phyloP scores from a whole-genome alignment of 2,888 invertebrate species.

The Apantesis nais region DNA sequence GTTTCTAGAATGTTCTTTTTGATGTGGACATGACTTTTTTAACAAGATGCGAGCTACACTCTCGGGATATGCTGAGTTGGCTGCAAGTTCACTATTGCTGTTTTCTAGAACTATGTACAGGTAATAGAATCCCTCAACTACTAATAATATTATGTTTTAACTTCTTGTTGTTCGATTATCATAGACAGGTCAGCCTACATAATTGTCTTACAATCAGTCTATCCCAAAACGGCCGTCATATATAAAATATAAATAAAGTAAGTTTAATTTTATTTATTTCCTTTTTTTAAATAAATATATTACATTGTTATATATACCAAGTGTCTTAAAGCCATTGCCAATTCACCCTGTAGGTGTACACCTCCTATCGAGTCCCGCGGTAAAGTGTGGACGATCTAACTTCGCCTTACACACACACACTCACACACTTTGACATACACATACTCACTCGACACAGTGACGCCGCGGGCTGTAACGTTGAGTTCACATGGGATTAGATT shows the following conservation, averaged over 20 bases:
- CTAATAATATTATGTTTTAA: neutral
- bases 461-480: slow-evolving; percentile 69
- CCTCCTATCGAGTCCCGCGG: slow-evolving; percentile 82
- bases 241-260: too few relatives aligned
- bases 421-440: slow-evolving; percentile 46
- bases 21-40: neutral
- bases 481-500: slow-evolving; percentile 77
- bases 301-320: neutral
- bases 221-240: too few relatives aligned
- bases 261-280: neutral
- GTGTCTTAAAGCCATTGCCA: slow-evolving; percentile 18
- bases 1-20: neutral
- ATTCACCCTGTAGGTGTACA: slow-evolving; percentile 57
- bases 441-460: slow-evolving; percentile 54
- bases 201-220: too few relatives aligned
- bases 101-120: neutral
- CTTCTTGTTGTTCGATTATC: neutral
- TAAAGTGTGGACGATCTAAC: slow-evolving; percentile 86
- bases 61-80: neutral
- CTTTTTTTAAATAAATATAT: neutral
- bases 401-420: slow-evolving; percentile 78
- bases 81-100: neutral
- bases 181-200: neutral
- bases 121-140: neutral
- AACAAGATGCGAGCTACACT: neutral